Evolutionary conservation across 2,888 invertebrate genomes (phyloP).

Genomic region (Ametastegia equiseti): DNA sequence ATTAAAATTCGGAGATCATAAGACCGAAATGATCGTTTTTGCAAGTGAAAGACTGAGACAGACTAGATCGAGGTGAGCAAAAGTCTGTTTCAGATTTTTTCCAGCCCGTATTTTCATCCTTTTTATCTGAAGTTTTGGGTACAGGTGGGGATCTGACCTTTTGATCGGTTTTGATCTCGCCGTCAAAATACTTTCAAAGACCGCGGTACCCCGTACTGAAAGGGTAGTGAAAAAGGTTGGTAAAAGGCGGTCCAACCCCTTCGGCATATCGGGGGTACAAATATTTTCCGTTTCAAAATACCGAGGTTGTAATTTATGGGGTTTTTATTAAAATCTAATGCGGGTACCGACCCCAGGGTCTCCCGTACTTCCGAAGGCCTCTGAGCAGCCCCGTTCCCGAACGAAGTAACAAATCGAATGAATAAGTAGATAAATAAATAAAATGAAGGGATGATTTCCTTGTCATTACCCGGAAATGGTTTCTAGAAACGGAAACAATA

Average conservation of each 20-base stretch:
- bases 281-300: slow-evolving; percentile 62
- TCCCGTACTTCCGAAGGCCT: not conserved
- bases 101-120: not conserved
- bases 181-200: slow-evolving; percentile 25
- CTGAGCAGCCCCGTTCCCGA: not conserved
- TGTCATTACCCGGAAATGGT: no score
- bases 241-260: slow-evolving; percentile 55
- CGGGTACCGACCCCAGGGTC: not conserved
- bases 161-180: not conserved
- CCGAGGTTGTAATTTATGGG: slow-evolving; percentile 67
- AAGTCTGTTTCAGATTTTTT: no score
- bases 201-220: slow-evolving; percentile 39
- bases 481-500: no score
- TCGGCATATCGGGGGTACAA: slow-evolving; percentile 70
- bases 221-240: slow-evolving; percentile 26
- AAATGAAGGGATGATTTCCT: no score
- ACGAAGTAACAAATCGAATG: not conserved
- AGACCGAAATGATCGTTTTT: no score
- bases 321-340: slow-evolving; percentile 70
- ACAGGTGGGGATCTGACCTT: slow-evolving; percentile 8
- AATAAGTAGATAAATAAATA: not conserved
- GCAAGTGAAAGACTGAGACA: no score
- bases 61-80: no score
- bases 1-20: no score
- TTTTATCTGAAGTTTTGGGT: not conserved